phyloP scores from a whole-genome alignment of 2,888 invertebrate genomes.

The Ferdinandea cuprea region DNA sequence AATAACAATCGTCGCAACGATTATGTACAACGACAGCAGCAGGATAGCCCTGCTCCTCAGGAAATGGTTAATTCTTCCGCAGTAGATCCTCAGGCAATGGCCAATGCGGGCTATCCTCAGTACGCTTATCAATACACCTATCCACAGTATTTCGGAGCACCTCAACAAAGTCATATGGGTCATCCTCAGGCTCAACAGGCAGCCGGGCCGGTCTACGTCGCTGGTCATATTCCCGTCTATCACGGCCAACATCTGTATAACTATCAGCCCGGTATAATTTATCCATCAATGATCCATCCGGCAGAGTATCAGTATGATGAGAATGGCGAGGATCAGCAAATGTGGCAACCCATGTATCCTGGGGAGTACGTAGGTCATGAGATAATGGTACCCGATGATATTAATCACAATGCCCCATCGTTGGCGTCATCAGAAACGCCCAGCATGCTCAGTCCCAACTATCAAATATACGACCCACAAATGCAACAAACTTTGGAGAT shows the following conservation, averaged over 20 bases:
- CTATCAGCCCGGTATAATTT: constrained; percentile 78
- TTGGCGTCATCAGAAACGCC: constrained; percentile 81
- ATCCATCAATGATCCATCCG: constrained; percentile 79
- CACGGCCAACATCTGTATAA: constrained; percentile 78
- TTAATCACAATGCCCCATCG: constrained; percentile 81
- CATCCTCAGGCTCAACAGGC: constrained; percentile 82
- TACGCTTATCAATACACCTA: constrained; percentile 78
- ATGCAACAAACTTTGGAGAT: constrained; percentile 79
- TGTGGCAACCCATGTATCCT: constrained; percentile 81
- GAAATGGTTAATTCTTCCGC: constrained; percentile 69
- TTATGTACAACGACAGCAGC: constrained; percentile 79
- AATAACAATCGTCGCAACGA: constrained; percentile 80
- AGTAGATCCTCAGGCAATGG: constrained; percentile 76
- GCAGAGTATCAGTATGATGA: constrained; percentile 80
- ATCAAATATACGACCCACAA: constrained; percentile 81
- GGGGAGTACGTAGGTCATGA: constrained; percentile 79
- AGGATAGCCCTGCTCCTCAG: constrained; percentile 68
- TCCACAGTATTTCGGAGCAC: constrained; percentile 76
- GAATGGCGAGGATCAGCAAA: constrained; percentile 79
- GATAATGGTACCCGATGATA: constrained; percentile 78
- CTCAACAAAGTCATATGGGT: constrained; percentile 78
- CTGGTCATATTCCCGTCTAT: constrained; percentile 79
- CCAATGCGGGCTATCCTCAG: constrained; percentile 76
- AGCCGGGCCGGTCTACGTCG: constrained; percentile 80
- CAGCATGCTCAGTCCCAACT: constrained; percentile 81